Percentiles rank a stretch among this genome's conserved stretches.
phyloP scores from a whole-genome alignment of 2,888 invertebrate species.

The Podabrus alpinus region DNA sequence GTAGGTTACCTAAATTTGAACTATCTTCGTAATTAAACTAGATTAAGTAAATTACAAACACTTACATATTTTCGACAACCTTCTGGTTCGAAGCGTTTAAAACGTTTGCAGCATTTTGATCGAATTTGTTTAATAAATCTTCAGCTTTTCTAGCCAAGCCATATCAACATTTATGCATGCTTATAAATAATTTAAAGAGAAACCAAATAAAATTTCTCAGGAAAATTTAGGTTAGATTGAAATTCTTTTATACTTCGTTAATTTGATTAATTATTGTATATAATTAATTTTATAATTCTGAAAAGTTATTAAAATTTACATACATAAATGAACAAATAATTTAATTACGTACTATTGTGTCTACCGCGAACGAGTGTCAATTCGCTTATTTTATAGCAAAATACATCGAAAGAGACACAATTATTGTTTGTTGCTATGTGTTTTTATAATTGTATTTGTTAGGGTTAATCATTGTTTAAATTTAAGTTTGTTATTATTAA shows the following conservation, averaged over 20 bases:
- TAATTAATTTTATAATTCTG: not conserved
- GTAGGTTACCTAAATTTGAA: not conserved
- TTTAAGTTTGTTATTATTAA: too few relatives aligned
- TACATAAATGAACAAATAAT: not conserved
- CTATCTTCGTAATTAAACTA: not conserved
- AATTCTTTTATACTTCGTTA: not conserved
- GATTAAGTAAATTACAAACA: not conserved
- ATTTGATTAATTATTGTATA: not conserved
- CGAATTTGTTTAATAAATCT: constrained; percentile 72
- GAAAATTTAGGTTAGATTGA: not conserved
- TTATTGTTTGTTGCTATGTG: too few relatives aligned
- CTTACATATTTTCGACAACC: constrained; percentile 17
- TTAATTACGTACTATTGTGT: too few relatives aligned
- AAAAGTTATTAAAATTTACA: not conserved
- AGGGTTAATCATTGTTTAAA: too few relatives aligned
- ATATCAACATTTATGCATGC: constrained; percentile 52
- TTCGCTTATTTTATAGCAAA: too few relatives aligned
- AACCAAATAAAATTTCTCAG: not conserved
- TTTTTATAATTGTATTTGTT: too few relatives aligned
- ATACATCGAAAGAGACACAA: too few relatives aligned
- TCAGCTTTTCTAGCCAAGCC: constrained; percentile 78
- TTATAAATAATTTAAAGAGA: not conserved
- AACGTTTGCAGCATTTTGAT: constrained; percentile 72
- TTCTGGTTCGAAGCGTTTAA: constrained; percentile 47
- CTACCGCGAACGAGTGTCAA: too few relatives aligned